Percentiles rank a stretch among this genome's conserved stretches.
Evolutionary conservation across 2,888 invertebrate genomes (phyloP).

Genomic region (Nematopogon swammerdamellus): DNA sequence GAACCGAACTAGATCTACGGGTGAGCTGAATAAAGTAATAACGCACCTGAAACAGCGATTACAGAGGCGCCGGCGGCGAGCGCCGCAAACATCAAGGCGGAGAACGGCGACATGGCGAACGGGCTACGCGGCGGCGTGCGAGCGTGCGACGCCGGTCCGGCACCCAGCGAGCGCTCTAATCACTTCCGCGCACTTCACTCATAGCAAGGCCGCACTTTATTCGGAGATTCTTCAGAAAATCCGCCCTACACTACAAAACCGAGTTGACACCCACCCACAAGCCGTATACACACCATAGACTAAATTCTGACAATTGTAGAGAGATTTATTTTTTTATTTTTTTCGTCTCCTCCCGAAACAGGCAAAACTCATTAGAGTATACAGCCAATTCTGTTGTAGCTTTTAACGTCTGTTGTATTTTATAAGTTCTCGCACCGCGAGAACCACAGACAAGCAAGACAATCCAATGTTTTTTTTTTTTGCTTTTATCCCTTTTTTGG

Average conservation of each 20-base stretch:
- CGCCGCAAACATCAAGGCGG: background rate
- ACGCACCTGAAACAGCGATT: background rate
- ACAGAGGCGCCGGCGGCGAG: background rate
- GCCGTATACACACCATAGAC: background rate
- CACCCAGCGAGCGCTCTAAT: background rate
- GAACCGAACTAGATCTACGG: background rate
- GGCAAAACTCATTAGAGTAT: too few species aligned
- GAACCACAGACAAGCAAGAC: too few species aligned
- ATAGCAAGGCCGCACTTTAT: background rate
- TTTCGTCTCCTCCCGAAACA: too few species aligned
- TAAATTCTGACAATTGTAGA: too few species aligned
- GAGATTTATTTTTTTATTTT: too few species aligned
- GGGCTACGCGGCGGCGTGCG: background rate
- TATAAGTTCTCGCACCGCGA: too few species aligned
- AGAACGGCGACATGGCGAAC: background rate
- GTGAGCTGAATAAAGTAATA: background rate
- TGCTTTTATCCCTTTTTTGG: too few species aligned
- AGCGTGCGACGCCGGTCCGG: background rate
- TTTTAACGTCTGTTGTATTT: too few species aligned
- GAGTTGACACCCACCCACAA: background rate
- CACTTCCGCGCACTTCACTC: background rate
- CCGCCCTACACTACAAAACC: background rate
- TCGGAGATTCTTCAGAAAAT: background rate
- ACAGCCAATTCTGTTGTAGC: too few species aligned
- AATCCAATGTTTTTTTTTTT: too few species aligned